Base-by-base conservation (phyloP, 2,888 invertebrate species). In the Xestia sexstrigata region DNA sequence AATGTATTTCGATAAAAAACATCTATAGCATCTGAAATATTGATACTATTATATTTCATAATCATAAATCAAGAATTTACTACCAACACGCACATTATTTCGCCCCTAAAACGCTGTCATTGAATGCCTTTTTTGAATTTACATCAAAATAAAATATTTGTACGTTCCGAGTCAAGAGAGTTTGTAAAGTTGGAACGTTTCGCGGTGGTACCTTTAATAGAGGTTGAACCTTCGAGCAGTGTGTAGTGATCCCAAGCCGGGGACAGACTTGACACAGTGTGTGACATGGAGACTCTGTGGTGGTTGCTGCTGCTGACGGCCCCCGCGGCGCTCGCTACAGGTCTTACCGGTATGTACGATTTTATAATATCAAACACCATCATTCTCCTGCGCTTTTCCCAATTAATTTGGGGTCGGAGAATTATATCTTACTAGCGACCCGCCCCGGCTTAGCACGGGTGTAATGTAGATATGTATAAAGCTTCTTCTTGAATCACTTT, bases 291-390 rank as follows among this genome's bases (percentile, higher is more conserved):
- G 39, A 17, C 39, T 23, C 20, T 80, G 45, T 80, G 79, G 86
- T 78, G 81, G 2, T 26, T 77, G 69, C 6, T 80, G 47, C 35
- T 83, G 45, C 30, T 79, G 65, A 70, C 66, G 23, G 70, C 63
- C 74, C 70, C 74, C 47, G 70, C 67, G 65, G 69, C 69, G 63
- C 45, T 70, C 0, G 87, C 84, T 1, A 39, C 63, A 26, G 87
- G 81, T 66, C 26, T 87, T 23, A 87, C 87, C 39, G 87, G 87
- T 87, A 84, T 55, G 83, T 72, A 47, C 15, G 9, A 42, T 42
- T 9, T 42, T 26, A 26, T 17, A 4, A 65, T 65, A 65, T n/a
- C 15, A 42, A 35, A 8, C 42, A 65, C n/a, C n/a, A 65, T 26
- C 9, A 42, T 65, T n/a, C 8, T 42, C 15, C 15, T 65, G n/a